Base-by-base conservation (phyloP, 2,113 vertebrate species). In the Typhlomys cinereus region DNA sequence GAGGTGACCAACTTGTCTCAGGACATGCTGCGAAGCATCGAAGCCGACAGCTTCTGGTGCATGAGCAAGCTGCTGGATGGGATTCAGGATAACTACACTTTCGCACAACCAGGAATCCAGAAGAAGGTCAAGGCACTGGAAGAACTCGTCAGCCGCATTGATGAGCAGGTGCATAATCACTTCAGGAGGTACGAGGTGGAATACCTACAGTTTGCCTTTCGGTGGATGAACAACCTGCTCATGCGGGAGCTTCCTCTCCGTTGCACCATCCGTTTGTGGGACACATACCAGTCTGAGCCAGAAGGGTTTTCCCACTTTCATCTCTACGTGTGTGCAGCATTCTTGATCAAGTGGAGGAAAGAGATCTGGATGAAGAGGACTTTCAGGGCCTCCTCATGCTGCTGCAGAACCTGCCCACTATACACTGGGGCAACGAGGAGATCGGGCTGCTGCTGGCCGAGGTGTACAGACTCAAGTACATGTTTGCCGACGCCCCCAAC, bases 391-490 rank as follows among this genome's bases (percentile, higher is more conserved):
- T 99, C 76, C 98, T 99, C 61, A 99, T 99, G 98, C 98, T 99
- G 94, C 98, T 99, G 66, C 99, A 99, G 96, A 99, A 99, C 97
- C 98, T 99, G 78, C 99, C 99, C 41, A 99, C 99, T 4, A 99
- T 99, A 97, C 99, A 99, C 97, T 99, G 99, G 99, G 99, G 99
- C 44, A 99, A 99, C 0, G 99, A 99, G 95, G 99, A 99, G 96
- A 99, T 99, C 13, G 99, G 99, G 57, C 99, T 99, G 70, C 99
- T 99, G 39, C 98, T 99, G 25, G 99, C 99, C 0, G 99, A 99
- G 97, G 99, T 99, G 1, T 99, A 99, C 97, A 99, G 99, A 98
- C 99, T 99, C 83, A 99, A 99, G 97, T 99, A 99, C 97, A 99
- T 99, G 99, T 99, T 99, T 89, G 99, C 99, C 0, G 99, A 99